Base-by-base conservation (phyloP, 2,797 vertebrate species). In the Argentina silus region DNA sequence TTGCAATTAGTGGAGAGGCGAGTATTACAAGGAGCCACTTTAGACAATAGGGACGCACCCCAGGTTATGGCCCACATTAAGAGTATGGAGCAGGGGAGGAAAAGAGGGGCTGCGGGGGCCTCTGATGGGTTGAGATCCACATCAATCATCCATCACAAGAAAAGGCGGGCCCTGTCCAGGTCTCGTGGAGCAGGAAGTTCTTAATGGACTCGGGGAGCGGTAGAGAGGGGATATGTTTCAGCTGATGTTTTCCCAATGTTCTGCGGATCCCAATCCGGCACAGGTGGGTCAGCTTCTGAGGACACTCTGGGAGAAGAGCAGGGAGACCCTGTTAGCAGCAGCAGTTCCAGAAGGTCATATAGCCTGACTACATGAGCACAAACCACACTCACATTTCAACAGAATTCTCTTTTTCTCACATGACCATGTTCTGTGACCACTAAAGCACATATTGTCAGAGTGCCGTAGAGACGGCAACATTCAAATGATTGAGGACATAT, bases 191-290 rank as follows among this genome's bases (percentile, higher is more conserved):
- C 77, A 99, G 91, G 87, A 96, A 98, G 68, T 87, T 92, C 81
- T 95, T 95, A 78, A 98, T 83, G 53, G 95, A 89, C 50, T 95
- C 91, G 1, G 97, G 97, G 73, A 99, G 78, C 0, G 96, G 97
- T 84, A 99, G 93, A 0, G 80, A 90, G 1, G 90, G 85, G 69
- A 97, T 95, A 77, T 92, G 89, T 27, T 76, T 90, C 21, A 98
- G 91, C 1, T 94, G 94, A 43, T 77, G 67, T 87, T 98, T 99
- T 79, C 95, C 96, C 76, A 98, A 91, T 0, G 87, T 80, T 85
- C 88, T 93, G 67, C 96, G 93, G 53, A 97, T 95, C 23, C 89
- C 74, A 81, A 98, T 94, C 42, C 97, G 96, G 86, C 97, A 97
- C 82, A 95, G 73, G 60, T 92, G 86, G 45, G 95, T 92, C 88